Evolutionary conservation across 2,797 vertebrate genomes (phyloP).

Genomic region (Rhinoraja longicauda): DNA sequence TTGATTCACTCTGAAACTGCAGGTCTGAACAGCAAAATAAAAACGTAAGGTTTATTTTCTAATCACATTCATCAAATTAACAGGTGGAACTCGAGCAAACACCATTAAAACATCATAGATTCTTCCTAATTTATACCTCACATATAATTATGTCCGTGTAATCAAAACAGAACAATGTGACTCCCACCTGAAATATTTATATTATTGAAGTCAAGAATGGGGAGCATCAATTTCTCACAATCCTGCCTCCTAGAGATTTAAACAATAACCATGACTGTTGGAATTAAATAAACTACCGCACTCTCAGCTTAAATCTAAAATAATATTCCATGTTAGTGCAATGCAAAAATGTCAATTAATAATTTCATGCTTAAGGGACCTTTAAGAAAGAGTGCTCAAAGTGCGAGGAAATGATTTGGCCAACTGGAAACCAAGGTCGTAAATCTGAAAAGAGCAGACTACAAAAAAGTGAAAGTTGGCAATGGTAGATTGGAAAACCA

Average conservation of each 20-base stretch:
- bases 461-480: too few species aligned
- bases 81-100: not conserved
- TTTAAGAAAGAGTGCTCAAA: too few species aligned
- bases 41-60: not conserved
- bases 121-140: not conserved
- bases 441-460: too few species aligned
- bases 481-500: too few species aligned
- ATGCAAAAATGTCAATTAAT: too few species aligned
- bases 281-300: not conserved
- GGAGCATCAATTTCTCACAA: not conserved
- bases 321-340: too few species aligned
- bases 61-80: not conserved
- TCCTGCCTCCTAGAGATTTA: not conserved
- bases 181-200: not conserved
- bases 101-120: conserved; percentile 1
- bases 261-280: not conserved
- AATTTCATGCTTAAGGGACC: too few species aligned
- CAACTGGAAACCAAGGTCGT: too few species aligned
- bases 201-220: not conserved
- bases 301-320: too few species aligned
- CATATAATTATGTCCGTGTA: not conserved
- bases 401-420: too few species aligned
- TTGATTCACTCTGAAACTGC: not conserved
- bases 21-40: not conserved
- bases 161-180: not conserved